Evolutionary conservation across 2,888 invertebrate genomes (phyloP).

Genomic region (Hemaris fuciformis): DNA sequence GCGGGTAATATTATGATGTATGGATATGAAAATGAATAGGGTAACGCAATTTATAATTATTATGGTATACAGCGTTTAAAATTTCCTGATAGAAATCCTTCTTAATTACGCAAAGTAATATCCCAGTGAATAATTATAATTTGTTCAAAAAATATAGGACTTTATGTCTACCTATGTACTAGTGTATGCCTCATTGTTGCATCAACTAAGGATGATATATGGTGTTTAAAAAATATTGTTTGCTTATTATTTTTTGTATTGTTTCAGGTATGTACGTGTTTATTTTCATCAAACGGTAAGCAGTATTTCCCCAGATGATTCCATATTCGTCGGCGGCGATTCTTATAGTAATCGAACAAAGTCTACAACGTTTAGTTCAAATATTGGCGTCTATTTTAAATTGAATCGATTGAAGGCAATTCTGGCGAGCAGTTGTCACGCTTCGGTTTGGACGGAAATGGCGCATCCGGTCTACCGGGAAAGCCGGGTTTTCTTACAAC

Average conservation of each 20-base stretch:
- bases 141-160: not conserved
- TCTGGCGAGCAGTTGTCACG: conserved; percentile 41
- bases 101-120: conserved; percentile 32
- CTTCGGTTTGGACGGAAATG: conserved; percentile 48
- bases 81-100: conserved; percentile 37
- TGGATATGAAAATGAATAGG: conserved; percentile 66
- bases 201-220: no score
- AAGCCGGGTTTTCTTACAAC: conserved; percentile 52
- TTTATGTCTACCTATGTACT: no score
- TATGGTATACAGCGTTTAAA: conserved; percentile 45
- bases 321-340: not conserved
- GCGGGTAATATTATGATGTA: conserved; percentile 63
- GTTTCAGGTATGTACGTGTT: conserved; percentile 58
- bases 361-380: not conserved
- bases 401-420: conserved; percentile 23
- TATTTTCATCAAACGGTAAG: not conserved
- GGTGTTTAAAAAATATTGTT: not conserved
- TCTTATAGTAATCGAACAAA: not conserved
- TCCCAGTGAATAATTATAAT: conserved; percentile 24
- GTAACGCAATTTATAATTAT: conserved; percentile 50
- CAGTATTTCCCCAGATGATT: not conserved
- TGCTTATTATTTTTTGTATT: conserved; percentile 22
- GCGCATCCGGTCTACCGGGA: conserved; percentile 52
- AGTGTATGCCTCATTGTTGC: no score
- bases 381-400: conserved; percentile 5